Percentiles rank a stretch among this genome's conserved stretches.
These are phyloP conservation scores for Tetropium fuscum DNA, from an alignment of 2,888 invertebrate genomes.

Conservation along the genomic window DNA sequence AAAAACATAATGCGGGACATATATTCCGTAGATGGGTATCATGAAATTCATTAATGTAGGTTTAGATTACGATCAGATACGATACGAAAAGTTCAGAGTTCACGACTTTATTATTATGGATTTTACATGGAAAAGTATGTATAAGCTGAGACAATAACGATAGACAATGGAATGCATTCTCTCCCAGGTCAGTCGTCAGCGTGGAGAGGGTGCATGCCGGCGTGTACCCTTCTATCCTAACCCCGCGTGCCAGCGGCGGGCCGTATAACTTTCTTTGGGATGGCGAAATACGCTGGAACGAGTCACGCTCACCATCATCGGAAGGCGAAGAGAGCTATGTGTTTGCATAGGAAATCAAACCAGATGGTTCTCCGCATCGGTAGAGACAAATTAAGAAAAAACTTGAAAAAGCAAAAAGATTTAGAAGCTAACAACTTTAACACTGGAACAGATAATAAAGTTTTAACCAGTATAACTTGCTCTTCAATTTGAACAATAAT, in stretches of 20 bases:
- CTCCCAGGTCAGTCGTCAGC: constrained; percentile 52
- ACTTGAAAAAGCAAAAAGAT: too few species aligned
- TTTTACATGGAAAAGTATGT: constrained; percentile 1
- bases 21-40: not conserved
- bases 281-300: too few species aligned
- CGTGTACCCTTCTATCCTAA: constrained; percentile 29
- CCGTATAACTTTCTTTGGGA: not conserved
- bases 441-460: too few species aligned
- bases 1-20: not conserved
- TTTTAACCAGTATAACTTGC: too few species aligned
- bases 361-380: too few species aligned
- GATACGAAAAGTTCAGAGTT: not conserved
- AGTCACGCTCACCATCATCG: too few species aligned
- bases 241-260: constrained; percentile 19
- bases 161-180: constrained; percentile 48
- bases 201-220: constrained; percentile 30
- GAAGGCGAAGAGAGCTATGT: too few species aligned
- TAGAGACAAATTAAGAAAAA: too few species aligned
- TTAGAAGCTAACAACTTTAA: too few species aligned
- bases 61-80: not conserved
- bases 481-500: too few species aligned
- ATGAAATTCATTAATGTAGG: not conserved
- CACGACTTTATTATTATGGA: constrained; percentile 6
- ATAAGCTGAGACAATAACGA: constrained; percentile 12
- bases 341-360: too few species aligned